A percentile compares a stretch with the other conserved stretches of the same genome.
These are phyloP conservation scores for Bombyx mandarina DNA, from an alignment of 1,140 invertebrate genomes.

Conservation along the genomic window DNA sequence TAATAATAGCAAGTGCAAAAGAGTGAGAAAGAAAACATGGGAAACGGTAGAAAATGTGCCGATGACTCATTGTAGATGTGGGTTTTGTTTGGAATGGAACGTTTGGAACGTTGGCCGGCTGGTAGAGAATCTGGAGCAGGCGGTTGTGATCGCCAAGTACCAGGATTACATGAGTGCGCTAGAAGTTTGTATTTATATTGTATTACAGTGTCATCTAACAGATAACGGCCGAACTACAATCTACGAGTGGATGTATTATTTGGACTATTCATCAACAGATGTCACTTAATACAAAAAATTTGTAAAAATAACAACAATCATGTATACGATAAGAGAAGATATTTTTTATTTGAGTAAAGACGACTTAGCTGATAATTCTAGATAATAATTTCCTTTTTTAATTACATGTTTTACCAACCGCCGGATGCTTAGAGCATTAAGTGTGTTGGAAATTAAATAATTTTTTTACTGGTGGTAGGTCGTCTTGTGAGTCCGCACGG, in stretches of 20 bases:
- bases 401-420: no score
- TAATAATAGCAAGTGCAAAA: no score
- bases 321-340: no score
- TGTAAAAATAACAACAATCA: not conserved
- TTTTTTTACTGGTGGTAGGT: no score
- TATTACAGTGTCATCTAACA: conserved; percentile 22
- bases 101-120: conserved; percentile 56
- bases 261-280: conserved; percentile 6
- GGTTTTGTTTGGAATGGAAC: conserved; percentile 29
- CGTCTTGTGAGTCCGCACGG: no score
- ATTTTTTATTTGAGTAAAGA: not conserved
- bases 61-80: no score
- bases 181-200: conserved; percentile 8
- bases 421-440: no score
- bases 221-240: conserved; percentile 2
- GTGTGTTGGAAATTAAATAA: no score
- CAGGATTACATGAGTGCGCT: conserved; percentile 32
- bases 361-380: not conserved
- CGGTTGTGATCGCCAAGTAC: conserved; percentile 64
- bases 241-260: not conserved
- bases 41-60: no score
- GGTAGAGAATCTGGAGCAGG: conserved; percentile 68
- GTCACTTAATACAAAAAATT: not conserved
- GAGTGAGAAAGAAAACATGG: no score
- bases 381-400: no score